phyloP scores from a whole-genome alignment of 2,888 invertebrate species.

The Polymixis lichenea region DNA sequence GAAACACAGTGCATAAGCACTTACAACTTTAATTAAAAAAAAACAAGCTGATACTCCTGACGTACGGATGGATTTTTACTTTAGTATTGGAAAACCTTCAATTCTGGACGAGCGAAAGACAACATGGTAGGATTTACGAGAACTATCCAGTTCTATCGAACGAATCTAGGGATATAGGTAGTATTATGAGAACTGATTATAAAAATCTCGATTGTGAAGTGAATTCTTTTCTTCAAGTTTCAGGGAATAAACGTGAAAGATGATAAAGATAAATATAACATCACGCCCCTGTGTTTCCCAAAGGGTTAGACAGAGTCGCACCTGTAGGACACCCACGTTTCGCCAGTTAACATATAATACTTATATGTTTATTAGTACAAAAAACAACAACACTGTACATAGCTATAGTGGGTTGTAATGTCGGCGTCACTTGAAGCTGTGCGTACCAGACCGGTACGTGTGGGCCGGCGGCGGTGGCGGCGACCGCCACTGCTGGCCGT shows the following conservation, averaged over 20 bases:
- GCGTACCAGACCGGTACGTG: too few relatives aligned
- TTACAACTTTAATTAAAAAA: slow-evolving; percentile 22
- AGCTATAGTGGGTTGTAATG: too few relatives aligned
- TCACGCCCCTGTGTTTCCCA: background rate
- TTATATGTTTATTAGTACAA: too few relatives aligned
- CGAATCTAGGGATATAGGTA: slow-evolving; percentile 17
- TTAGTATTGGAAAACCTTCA: slow-evolving; percentile 53
- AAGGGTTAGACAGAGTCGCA: background rate
- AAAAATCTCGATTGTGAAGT: background rate
- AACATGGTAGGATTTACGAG: slow-evolving; percentile 39
- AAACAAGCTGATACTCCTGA: slow-evolving; percentile 14
- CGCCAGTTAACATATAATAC: background rate
- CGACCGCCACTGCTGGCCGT: too few relatives aligned
- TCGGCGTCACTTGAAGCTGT: too few relatives aligned
- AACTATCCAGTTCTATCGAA: too few relatives aligned
- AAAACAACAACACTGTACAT: too few relatives aligned
- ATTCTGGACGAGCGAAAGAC: slow-evolving; percentile 22
- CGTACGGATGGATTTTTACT: slow-evolving; percentile 15
- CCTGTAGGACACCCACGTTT: background rate
- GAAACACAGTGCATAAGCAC: slow-evolving; percentile 41
- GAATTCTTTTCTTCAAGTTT: background rate
- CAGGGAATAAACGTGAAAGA: background rate
- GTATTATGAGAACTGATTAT: background rate
- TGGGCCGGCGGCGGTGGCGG: too few relatives aligned
- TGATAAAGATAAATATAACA: background rate